phyloP scores from a whole-genome alignment of 2,113 vertebrate genomes.

The Psammodynastes pulverulentus region DNA sequence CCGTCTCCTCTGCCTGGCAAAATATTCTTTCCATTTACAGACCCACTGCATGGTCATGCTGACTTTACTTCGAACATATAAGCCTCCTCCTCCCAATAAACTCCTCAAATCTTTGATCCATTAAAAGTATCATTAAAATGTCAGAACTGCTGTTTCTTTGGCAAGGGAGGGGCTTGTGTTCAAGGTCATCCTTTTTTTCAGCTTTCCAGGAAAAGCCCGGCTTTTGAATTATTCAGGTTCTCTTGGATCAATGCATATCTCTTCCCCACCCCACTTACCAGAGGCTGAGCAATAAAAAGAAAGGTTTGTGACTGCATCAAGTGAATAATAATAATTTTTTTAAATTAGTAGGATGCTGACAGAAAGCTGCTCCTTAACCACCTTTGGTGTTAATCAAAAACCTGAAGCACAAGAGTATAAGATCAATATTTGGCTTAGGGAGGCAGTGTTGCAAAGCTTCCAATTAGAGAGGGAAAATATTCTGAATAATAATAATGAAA shows the following conservation, averaged over 20 bases:
- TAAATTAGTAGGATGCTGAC: slow-evolving; percentile 78
- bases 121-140: slow-evolving; percentile 51
- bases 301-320: slow-evolving; percentile 71
- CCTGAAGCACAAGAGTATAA: slow-evolving; percentile 65
- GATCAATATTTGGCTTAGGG: slow-evolving; percentile 78
- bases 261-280: slow-evolving; percentile 61
- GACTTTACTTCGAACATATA: slow-evolving; percentile 44
- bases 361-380: slow-evolving; percentile 68
- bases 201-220: slow-evolving; percentile 51
- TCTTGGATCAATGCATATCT: slow-evolving; percentile 67
- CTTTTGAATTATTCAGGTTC: slow-evolving; percentile 73
- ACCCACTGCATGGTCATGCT: not conserved
- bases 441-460: slow-evolving; percentile 70
- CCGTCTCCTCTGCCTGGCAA: not conserved
- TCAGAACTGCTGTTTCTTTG: slow-evolving; percentile 54
- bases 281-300: slow-evolving; percentile 71
- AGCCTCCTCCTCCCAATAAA: slow-evolving; percentile 39
- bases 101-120: slow-evolving; percentile 52
- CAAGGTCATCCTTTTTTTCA: slow-evolving; percentile 58
- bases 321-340: slow-evolving; percentile 74
- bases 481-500: slow-evolving; percentile 24
- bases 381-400: slow-evolving; percentile 75
- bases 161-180: slow-evolving; percentile 14
- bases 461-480: slow-evolving; percentile 21
- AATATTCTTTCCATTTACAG: not conserved